phyloP scores from a whole-genome alignment of 2,113 vertebrate species.

The Perca schrenkii region DNA sequence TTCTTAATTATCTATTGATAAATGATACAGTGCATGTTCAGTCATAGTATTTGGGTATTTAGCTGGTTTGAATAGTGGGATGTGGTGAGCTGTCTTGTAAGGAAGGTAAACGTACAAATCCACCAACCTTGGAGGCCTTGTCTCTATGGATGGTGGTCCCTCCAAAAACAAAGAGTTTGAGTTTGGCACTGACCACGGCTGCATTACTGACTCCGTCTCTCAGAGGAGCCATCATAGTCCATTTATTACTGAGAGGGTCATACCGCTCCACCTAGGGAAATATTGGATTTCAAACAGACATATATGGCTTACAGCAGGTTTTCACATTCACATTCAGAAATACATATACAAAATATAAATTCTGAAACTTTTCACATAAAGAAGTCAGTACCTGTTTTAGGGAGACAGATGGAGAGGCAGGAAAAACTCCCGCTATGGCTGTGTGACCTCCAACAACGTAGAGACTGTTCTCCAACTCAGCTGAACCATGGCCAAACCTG shows the following conservation, averaged over 20 bases:
- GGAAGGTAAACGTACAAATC: not conserved
- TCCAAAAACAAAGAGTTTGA: conserved; percentile 95
- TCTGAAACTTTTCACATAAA: not conserved
- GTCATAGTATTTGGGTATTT: not conserved
- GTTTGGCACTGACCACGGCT: conserved; percentile 92
- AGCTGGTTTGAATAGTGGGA: not conserved
- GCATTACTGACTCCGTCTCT: conserved; percentile 95
- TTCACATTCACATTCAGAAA: not conserved
- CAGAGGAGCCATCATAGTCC: conserved; percentile 94
- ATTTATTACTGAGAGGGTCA: conserved; percentile 90
- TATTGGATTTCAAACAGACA: not conserved
- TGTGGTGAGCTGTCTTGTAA: not conserved
- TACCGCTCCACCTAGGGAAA: conserved; percentile 88
- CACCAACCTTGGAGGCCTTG: conserved; percentile 89
- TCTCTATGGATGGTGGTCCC: conserved; percentile 94
- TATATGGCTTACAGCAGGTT: not conserved
- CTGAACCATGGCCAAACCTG: conserved; percentile 92
- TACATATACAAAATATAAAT: not conserved
- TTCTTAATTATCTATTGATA: not conserved
- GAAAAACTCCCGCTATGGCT: conserved; percentile 91
- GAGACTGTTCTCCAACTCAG: conserved; percentile 91
- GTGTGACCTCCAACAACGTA: conserved; percentile 96
- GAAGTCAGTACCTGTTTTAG: conserved; percentile 86
- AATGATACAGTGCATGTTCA: not conserved
- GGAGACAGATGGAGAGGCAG: conserved; percentile 93